Conservation (phyloP, 2,797 vertebrate genomes). For the Otolemur crassicaudatus region DNA sequence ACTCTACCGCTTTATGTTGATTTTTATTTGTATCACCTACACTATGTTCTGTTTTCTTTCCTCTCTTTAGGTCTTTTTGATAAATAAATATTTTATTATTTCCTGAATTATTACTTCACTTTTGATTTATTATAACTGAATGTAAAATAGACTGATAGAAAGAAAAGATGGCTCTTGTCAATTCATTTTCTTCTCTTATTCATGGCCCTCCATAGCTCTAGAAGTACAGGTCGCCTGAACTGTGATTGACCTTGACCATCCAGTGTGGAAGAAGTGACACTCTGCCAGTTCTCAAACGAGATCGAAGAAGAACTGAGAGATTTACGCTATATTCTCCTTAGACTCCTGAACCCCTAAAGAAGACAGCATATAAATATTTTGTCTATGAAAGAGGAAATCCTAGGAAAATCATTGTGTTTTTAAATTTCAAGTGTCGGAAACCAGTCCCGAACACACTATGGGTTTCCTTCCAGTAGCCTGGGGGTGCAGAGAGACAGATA, state of each 20-base stretch:
- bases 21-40: background rate
- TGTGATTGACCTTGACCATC: background rate
- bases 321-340: background rate
- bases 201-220: background rate
- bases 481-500: too few species aligned
- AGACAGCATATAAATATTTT: background rate
- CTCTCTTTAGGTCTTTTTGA: background rate
- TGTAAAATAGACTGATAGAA: background rate
- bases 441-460: too few species aligned
- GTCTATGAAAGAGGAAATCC: background rate
- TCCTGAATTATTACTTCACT: background rate
- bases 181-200: background rate
- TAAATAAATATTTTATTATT: background rate
- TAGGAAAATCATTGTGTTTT: background rate
- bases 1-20: background rate
- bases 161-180: background rate
- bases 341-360: background rate
- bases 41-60: background rate
- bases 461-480: too few species aligned
- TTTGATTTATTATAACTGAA: background rate
- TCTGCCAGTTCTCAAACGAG: background rate
- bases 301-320: background rate
- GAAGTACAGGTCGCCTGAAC: background rate
- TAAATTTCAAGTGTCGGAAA: background rate
- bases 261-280: background rate